Percentiles rank a stretch among this genome's conserved stretches.
Conservation (phyloP, 2,888 invertebrate genomes). For the Agrotis exclamationis region DNA sequence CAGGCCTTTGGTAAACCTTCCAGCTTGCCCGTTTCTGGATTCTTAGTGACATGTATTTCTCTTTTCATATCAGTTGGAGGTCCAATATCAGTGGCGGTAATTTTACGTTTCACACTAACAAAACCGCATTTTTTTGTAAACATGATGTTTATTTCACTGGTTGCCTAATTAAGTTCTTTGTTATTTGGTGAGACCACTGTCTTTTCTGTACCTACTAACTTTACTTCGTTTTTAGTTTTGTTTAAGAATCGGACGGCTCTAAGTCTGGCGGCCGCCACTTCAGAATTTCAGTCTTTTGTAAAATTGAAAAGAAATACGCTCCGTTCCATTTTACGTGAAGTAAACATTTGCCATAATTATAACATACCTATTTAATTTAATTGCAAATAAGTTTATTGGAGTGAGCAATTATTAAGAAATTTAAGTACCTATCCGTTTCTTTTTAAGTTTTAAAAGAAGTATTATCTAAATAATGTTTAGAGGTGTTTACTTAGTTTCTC, state of each 20-base stretch:
- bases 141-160: constrained; percentile 84
- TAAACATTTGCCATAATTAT: not conserved
- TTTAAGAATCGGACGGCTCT: not conserved
- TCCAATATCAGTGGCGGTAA: constrained; percentile 93
- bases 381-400: not conserved
- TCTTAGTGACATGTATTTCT: constrained; percentile 97
- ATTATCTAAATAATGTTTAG: too few relatives aligned
- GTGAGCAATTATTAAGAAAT: not conserved
- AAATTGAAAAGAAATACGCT: not conserved
- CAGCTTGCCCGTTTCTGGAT: constrained; percentile 95
- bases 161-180: not conserved
- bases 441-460: not conserved
- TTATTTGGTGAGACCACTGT: constrained; percentile 10
- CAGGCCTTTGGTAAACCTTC: constrained; percentile 96
- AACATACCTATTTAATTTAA: not conserved
- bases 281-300: constrained; percentile 4
- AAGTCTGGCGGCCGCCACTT: constrained; percentile 1
- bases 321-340: constrained; percentile 39
- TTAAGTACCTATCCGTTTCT: not conserved
- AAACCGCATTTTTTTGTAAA: constrained; percentile 82
- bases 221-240: constrained; percentile 1
- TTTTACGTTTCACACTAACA: constrained; percentile 77
- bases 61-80: constrained; percentile 96
- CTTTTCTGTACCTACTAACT: too few relatives aligned
- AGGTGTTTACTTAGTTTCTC: too few relatives aligned